Evolutionary conservation across 2,113 vertebrate genomes (phyloP).

Genomic region (Nibea coibor): DNA sequence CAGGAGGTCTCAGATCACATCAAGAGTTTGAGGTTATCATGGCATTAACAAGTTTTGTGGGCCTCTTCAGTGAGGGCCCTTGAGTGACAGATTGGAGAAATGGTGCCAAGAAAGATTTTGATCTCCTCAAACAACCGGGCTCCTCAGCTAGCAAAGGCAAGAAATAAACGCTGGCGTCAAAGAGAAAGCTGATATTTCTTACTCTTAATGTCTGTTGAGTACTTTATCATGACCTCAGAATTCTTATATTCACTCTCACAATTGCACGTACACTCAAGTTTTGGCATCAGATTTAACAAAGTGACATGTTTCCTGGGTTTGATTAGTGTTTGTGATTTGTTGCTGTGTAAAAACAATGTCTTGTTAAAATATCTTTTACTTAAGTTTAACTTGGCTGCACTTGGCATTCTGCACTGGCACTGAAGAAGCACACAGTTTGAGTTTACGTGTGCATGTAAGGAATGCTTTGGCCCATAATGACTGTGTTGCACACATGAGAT

Average conservation of each 20-base stretch:
- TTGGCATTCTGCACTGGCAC: conserved; percentile 44
- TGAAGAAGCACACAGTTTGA: conserved; percentile 5
- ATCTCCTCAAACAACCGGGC: conserved; percentile 1
- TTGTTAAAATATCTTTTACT: conserved; percentile 40
- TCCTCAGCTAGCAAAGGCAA: background rate
- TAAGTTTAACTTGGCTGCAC: conserved; percentile 49
- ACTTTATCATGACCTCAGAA: conserved; percentile 23
- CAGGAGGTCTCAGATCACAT: conserved; percentile 56
- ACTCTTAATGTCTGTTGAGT: conserved; percentile 3
- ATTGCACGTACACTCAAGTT: conserved; percentile 1
- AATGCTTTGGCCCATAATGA: conserved; percentile 32
- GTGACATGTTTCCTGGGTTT: conserved; percentile 36
- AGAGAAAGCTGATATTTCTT: background rate
- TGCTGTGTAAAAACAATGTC: conserved; percentile 14
- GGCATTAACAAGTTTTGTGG: conserved; percentile 52
- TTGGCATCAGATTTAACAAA: conserved; percentile 32
- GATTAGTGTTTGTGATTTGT: conserved; percentile 37
- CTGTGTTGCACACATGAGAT: conserved; percentile 24
- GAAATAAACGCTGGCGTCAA: background rate
- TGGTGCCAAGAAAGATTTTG: conserved; percentile 14
- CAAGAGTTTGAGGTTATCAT: conserved; percentile 60
- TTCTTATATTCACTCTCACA: conserved; percentile 6
- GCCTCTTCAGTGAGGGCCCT: conserved; percentile 16
- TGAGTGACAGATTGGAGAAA: background rate
- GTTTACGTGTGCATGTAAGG: conserved; percentile 46